Evolutionary conservation across 2,113 vertebrate genomes (phyloP), one percentile per base, ranked within the genome.

Genomic region (Andinoacara biseriatus): DNA sequence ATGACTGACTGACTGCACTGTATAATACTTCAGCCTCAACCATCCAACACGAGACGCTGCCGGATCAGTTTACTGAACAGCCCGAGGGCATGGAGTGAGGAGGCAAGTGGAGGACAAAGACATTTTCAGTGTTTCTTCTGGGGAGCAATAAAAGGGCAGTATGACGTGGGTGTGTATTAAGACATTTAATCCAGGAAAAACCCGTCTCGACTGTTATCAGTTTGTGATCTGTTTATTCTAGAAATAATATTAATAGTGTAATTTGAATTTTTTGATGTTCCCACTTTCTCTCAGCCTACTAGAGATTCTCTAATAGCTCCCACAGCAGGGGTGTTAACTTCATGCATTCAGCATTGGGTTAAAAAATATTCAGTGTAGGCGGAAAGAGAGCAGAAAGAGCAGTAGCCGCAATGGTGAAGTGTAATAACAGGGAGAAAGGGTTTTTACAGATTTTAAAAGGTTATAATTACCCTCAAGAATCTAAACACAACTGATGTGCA

Each of bases 1-100:
- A 81, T 56, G 80, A 87, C 61, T 62, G 60, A 69, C 58, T 54
- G 74, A 85, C 69, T 83, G 56, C 80, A 49, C 83, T 82, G 69
- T 63, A 56, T 80, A 58, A 78, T 18, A 24, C 76, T 40, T 75
- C 49, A 79, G 76, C 38, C 60, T 6, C 74, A 2, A 52, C 58
- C 40, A 43, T 77, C 87, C 46, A 59, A 58, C 80, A 76, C 5
- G 56, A 80, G 77, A 76, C 56, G 3, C 52, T 13, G 22, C 69
- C 38, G 69, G 82, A 79, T 89, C 81, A 63, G 58, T 11, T 82
- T 78, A 81, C 88, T 52, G 82, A 84, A 54, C 22, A 40, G 43
- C 82, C 78, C 0, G 46, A 60, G 76, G 87, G 52, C 6, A 58
- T 14, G 9, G 33, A 59, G 75, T 43, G 60, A 74, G 18, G 78